These are phyloP conservation scores for Ahaetulla prasina DNA, from an alignment of 2,113 vertebrate species.

Conservation along the genomic window DNA sequence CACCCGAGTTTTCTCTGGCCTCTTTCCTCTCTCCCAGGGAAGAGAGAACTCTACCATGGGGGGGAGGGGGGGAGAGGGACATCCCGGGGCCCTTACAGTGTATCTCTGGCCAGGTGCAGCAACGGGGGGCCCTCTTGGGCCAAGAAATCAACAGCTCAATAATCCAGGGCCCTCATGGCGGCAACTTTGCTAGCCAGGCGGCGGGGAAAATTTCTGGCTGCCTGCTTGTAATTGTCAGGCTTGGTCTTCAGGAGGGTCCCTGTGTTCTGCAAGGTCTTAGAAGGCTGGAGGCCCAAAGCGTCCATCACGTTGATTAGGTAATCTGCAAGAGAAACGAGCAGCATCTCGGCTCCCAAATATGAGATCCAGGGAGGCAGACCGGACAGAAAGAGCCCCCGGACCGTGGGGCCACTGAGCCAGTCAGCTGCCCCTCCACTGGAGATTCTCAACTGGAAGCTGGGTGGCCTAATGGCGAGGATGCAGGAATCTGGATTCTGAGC, in stretches of 20 bases:
- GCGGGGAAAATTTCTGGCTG: slow-evolving; percentile 78
- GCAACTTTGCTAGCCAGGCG: slow-evolving; percentile 77
- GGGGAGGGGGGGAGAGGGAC: background rate
- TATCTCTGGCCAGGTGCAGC: background rate
- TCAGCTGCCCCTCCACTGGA: background rate
- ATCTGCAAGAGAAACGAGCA: slow-evolving; percentile 66
- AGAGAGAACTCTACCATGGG: background rate
- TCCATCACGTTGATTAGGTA: slow-evolving; percentile 98
- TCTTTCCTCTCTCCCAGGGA: background rate
- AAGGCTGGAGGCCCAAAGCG: slow-evolving; percentile 90
- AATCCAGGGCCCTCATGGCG: slow-evolving; percentile 78
- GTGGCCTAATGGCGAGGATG: background rate
- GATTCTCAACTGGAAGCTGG: background rate
- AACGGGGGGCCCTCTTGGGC: no score
- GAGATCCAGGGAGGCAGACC: background rate
- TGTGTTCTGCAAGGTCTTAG: slow-evolving; percentile 78
- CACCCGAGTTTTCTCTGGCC: background rate
- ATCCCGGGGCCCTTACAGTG: background rate
- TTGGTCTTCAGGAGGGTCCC: slow-evolving; percentile 80
- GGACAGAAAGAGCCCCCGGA: background rate
- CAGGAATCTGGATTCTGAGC: background rate
- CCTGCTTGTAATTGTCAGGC: slow-evolving; percentile 84
- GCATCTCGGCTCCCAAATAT: background rate
- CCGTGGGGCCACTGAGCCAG: background rate
- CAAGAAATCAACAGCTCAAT: rapidly evolving